Evolutionary conservation across 2,888 invertebrate species (phyloP).

Genomic region (Tenthredo livida): DNA sequence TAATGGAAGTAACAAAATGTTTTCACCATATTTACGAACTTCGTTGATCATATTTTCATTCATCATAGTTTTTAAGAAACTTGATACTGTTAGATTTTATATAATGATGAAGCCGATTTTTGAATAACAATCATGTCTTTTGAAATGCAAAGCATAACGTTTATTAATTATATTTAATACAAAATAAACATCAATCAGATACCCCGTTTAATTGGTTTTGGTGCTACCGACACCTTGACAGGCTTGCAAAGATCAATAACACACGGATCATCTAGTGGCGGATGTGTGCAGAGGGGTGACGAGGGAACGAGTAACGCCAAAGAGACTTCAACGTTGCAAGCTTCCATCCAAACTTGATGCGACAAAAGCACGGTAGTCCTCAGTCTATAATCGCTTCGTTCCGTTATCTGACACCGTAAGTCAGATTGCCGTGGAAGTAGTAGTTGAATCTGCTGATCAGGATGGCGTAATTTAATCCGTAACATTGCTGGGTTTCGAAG

Average conservation of each 20-base stretch:
- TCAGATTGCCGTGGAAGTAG: slow-evolving; percentile 89
- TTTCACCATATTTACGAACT: neutral
- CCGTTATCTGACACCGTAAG: slow-evolving; percentile 83
- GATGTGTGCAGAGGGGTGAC: slow-evolving; percentile 78
- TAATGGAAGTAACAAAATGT: neutral
- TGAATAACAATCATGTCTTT: slow-evolving; percentile 13
- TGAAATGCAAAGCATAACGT: neutral
- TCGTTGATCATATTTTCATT: neutral
- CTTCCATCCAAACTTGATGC: slow-evolving; percentile 95
- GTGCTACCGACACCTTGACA: slow-evolving; percentile 91
- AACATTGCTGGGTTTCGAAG: slow-evolving; percentile 87
- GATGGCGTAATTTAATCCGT: slow-evolving; percentile 93
- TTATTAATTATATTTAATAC: slow-evolving; percentile 4
- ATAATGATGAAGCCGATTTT: slow-evolving; percentile 18
- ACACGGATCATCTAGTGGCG: slow-evolving; percentile 79
- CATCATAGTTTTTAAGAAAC: neutral
- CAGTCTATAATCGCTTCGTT: slow-evolving; percentile 84
- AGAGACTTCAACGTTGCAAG: slow-evolving; percentile 92
- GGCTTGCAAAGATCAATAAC: slow-evolving; percentile 92
- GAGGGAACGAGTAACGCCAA: slow-evolving; percentile 89
- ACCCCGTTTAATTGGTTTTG: slow-evolving; percentile 92
- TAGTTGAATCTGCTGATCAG: slow-evolving; percentile 93
- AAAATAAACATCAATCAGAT: slow-evolving; percentile 78
- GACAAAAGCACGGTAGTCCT: slow-evolving; percentile 93
- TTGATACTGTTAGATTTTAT: slow-evolving; percentile 17